Percentiles rank a stretch among this genome's conserved stretches.
Conservation (phyloP, 2,113 vertebrate species). For the Boulengeromyrus knoepffleri region DNA sequence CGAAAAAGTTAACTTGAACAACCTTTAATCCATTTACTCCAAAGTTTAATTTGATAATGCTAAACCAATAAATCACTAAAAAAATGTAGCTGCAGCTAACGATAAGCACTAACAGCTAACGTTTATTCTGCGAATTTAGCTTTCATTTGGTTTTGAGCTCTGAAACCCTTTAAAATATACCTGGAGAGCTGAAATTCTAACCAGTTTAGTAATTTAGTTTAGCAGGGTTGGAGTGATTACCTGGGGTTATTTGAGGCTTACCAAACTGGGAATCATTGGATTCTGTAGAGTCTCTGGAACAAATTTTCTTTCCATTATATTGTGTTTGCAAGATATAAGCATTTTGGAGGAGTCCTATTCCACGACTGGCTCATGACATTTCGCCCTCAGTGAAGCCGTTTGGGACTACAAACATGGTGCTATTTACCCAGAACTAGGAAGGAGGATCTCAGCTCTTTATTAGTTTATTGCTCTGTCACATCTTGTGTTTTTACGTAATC, state of each 20-base stretch:
- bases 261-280: too few relatives aligned
- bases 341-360: not conserved
- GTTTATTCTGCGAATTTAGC: not conserved
- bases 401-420: not conserved
- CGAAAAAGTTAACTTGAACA: not conserved
- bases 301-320: too few relatives aligned
- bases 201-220: too few relatives aligned
- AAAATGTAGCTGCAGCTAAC: not conserved
- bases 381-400: not conserved
- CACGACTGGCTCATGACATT: not conserved
- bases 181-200: not conserved
- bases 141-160: not conserved
- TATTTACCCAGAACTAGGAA: not conserved
- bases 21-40: not conserved
- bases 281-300: too few relatives aligned
- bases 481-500: not conserved
- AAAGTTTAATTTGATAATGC: not conserved
- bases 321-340: too few relatives aligned
- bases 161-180: not conserved
- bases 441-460: not conserved
- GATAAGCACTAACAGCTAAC: not conserved
- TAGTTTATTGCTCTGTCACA: not conserved
- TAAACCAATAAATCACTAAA: not conserved
- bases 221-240: not conserved
- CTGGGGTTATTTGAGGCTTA: not conserved